phyloP scores from a whole-genome alignment of 2,113 vertebrate genomes.

The Toxostoma redivivum region DNA sequence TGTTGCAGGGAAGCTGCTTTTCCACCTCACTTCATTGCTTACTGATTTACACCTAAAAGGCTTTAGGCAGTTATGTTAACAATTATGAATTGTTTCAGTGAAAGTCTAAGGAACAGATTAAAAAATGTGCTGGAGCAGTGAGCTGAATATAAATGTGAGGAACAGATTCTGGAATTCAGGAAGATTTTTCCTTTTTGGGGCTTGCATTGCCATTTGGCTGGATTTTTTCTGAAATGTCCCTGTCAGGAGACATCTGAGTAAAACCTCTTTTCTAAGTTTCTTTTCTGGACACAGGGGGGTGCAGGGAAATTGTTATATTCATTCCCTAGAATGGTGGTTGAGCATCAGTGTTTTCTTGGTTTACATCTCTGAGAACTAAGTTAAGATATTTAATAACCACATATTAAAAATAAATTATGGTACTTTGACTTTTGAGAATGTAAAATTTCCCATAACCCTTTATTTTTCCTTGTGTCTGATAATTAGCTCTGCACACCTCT shows the following conservation, averaged over 20 bases:
- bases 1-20: constrained; percentile 44
- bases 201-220: neutral
- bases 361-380: neutral
- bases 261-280: neutral
- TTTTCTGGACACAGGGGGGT: neutral
- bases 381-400: neutral
- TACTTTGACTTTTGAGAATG: neutral
- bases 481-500: neutral
- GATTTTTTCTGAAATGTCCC: neutral
- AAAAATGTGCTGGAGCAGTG: neutral
- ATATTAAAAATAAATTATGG: no score
- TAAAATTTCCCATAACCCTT: neutral
- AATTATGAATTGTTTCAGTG: constrained; percentile 18
- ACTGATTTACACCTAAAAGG: constrained; percentile 44
- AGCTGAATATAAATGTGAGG: neutral
- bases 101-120: neutral
- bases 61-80: constrained; percentile 49
- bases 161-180: neutral
- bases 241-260: neutral
- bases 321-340: neutral
- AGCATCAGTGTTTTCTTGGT: neutral
- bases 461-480: neutral
- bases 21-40: constrained; percentile 33
- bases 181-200: neutral
- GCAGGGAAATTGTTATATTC: neutral